phyloP scores from a whole-genome alignment of 2,888 invertebrate species.

The Amorpha juglandis region DNA sequence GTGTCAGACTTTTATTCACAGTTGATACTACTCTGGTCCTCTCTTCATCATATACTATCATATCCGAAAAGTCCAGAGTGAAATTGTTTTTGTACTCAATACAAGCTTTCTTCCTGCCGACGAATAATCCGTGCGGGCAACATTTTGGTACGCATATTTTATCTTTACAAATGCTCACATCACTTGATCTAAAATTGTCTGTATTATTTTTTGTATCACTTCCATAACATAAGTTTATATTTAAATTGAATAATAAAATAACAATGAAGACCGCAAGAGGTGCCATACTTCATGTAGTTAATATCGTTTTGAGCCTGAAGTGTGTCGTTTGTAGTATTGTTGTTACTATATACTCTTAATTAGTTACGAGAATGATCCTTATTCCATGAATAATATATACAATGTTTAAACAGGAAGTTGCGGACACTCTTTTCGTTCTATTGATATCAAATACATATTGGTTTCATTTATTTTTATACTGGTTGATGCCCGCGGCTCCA shows the following conservation, averaged over 20 bases:
- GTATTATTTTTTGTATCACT: not conserved
- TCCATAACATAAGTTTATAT: conserved; percentile 2
- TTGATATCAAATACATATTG: no score
- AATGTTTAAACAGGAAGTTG: no score
- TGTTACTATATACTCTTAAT: not conserved
- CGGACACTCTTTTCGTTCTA: no score
- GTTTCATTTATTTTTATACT: no score
- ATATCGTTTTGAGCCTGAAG: not conserved
- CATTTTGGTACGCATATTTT: conserved; percentile 24
- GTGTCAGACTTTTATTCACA: not conserved
- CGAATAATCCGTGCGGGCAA: conserved; percentile 9
- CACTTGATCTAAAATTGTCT: not conserved
- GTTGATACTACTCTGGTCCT: conserved; percentile 5
- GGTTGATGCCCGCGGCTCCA: no score
- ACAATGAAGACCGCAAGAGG: not conserved
- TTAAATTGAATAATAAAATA: not conserved
- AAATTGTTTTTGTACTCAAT: not conserved
- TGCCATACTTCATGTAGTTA: not conserved
- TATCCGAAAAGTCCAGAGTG: conserved; percentile 19
- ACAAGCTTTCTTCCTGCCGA: not conserved
- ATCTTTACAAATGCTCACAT: not conserved
- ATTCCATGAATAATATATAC: no score
- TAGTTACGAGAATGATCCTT: not conserved
- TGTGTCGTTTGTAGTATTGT: no score
- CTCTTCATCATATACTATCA: conserved; percentile 6